Percentiles rank a stretch among this genome's conserved stretches.
phyloP scores from a whole-genome alignment of 2,113 vertebrate species.

The Anolis sagrei region DNA sequence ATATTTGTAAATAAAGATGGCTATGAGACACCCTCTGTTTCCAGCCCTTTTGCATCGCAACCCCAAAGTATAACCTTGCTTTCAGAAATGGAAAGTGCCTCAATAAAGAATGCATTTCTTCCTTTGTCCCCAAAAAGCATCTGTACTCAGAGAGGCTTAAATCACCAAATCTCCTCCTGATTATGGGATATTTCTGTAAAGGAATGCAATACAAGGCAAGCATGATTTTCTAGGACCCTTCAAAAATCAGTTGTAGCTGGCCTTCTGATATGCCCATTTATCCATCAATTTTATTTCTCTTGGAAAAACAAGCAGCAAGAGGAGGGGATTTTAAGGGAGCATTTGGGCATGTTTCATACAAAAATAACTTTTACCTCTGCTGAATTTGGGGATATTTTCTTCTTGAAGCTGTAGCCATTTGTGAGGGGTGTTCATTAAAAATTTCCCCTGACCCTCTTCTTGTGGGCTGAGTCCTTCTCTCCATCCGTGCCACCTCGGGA shows the following conservation, averaged over 20 bases:
- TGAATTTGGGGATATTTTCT: too few relatives aligned
- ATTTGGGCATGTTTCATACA: background rate
- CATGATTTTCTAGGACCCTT: background rate
- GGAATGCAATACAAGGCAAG: too few relatives aligned
- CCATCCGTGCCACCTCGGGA: too few relatives aligned
- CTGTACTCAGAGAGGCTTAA: background rate
- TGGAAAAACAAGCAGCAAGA: background rate
- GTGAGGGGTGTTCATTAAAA: too few relatives aligned
- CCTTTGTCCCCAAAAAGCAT: background rate
- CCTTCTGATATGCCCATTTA: background rate
- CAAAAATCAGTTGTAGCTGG: background rate
- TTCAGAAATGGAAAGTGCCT: background rate
- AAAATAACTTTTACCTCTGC: too few relatives aligned
- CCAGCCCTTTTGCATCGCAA: background rate
- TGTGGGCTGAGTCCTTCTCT: too few relatives aligned
- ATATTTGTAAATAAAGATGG: background rate
- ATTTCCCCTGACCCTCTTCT: too few relatives aligned
- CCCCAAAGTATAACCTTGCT: background rate
- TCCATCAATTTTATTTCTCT: background rate
- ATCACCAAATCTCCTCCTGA: background rate
- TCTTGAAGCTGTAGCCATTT: too few relatives aligned
- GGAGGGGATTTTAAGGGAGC: background rate
- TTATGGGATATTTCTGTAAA: background rate
- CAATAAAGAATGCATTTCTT: background rate
- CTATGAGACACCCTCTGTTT: background rate